Evolutionary conservation across 2,113 vertebrate species (phyloP), one percentile per base, ranked within the genome.

Genomic region (Argyrosomus japonicus): DNA sequence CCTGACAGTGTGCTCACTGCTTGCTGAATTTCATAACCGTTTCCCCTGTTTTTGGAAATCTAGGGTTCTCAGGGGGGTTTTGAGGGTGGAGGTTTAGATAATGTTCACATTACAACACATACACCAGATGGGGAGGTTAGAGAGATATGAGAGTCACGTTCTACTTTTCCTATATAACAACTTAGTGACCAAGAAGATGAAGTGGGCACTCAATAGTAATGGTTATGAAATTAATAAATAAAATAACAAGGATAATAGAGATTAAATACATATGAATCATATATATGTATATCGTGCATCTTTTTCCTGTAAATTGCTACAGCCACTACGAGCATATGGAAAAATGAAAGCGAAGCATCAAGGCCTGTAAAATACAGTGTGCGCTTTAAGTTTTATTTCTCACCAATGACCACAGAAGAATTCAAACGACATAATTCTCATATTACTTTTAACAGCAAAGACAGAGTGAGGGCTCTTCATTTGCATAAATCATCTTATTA

Each of bases 1-100:
- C 63, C 77, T 50, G 40, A 45, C 82, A 63, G 63, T 19, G 45
- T 15, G 23, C 63, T 87, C 86, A 4, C 79, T 54, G 32, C 75
- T 77, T 21, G 54, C 81, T 73, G 29, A 67, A 88, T 92, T 88
- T 89, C 91, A 88, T 91, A 93, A 93, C 87, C 54, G 87, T 92
- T 92, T 92, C 89, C 91, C 61, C 73, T 89, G 90, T 92, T 93
- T 40, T 91, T 86, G 79, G 63, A 88, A 85, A 87, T 79, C 68
- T 27, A 80, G 56, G 68, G 70, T 50, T 89, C 89, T 80, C 67
- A 0, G 61, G 81, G 76, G 84, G 73, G 13, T 53, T 47, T 79
- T 72, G 83, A 84, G 90, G 81, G 84, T 15, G 68, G 73, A 84
- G 43, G 69, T 79, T 86, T 63, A 79, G 74, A 89, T 75, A 76